These are phyloP conservation scores for Drosophila cracens DNA, from an alignment of 2,888 invertebrate species.

Conservation along the genomic window DNA sequence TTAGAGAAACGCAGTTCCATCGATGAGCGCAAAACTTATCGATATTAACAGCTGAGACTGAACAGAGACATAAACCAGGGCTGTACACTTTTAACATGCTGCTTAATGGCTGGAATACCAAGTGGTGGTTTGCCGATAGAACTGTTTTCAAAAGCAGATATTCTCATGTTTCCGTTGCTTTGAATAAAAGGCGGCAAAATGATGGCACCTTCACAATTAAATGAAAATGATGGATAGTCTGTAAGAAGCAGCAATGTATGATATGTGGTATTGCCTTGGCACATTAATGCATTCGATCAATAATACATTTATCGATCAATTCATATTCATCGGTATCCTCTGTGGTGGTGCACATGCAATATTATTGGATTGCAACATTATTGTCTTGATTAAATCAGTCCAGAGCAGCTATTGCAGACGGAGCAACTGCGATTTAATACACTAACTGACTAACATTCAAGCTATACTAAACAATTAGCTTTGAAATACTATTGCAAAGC, in stretches of 20 bases:
- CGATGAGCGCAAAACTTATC: not conserved
- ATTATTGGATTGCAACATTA: not conserved
- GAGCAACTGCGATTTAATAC: not conserved
- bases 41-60: conserved; percentile 20
- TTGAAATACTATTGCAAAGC: not conserved
- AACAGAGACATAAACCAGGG: not conserved
- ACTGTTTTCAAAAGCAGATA: not conserved
- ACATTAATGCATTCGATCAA: no score
- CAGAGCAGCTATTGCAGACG: not conserved
- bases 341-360: not conserved
- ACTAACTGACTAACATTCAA: not conserved
- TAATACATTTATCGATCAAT: not conserved
- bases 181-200: not conserved
- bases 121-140: conserved; percentile 6
- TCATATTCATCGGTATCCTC: not conserved
- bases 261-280: no score
- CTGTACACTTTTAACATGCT: not conserved
- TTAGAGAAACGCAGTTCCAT: not conserved
- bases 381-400: not conserved
- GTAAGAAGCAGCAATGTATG: no score
- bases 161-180: not conserved
- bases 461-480: not conserved
- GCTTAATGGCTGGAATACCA: not conserved
- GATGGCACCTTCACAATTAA: not conserved
- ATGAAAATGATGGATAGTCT: not conserved